phyloP scores from a whole-genome alignment of 2,113 vertebrate genomes.

The Rhombomys opimus region DNA sequence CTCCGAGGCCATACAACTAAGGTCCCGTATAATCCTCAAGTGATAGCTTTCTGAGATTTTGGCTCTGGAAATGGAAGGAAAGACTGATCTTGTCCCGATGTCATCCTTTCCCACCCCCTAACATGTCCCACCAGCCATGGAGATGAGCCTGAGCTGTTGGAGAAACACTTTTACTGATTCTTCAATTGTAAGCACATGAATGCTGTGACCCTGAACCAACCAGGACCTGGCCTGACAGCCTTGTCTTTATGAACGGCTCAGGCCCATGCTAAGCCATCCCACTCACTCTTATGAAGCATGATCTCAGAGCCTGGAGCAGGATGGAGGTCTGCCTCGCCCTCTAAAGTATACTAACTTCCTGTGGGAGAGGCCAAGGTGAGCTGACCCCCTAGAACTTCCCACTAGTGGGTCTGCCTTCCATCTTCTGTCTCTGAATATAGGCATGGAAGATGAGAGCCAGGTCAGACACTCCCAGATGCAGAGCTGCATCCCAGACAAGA shows the following conservation, averaged over 20 bases:
- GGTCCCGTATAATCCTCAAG: background rate
- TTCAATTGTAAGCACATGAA: background rate
- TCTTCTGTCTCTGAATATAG: rapidly evolving
- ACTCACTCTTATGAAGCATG: rapidly evolving
- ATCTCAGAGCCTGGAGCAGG: background rate
- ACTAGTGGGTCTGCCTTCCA: background rate
- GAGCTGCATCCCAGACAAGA: rapidly evolving
- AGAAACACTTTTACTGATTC: background rate
- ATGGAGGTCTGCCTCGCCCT: rapidly evolving
- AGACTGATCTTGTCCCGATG: background rate
- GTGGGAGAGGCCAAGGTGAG: background rate
- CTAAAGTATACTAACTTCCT: background rate
- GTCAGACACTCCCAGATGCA: background rate
- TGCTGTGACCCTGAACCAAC: background rate
- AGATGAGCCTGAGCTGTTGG: background rate
- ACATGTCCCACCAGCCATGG: background rate
- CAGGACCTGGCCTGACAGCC: background rate
- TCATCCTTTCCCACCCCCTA: background rate
- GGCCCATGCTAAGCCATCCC: background rate
- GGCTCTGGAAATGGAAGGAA: background rate
- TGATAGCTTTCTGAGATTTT: background rate
- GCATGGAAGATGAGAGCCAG: background rate
- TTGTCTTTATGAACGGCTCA: background rate
- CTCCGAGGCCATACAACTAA: too few relatives aligned
- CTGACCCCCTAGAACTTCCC: rapidly evolving